These are phyloP conservation scores for Xenopus petersii DNA, from an alignment of 2,797 vertebrate genomes.

Conservation along the genomic window DNA sequence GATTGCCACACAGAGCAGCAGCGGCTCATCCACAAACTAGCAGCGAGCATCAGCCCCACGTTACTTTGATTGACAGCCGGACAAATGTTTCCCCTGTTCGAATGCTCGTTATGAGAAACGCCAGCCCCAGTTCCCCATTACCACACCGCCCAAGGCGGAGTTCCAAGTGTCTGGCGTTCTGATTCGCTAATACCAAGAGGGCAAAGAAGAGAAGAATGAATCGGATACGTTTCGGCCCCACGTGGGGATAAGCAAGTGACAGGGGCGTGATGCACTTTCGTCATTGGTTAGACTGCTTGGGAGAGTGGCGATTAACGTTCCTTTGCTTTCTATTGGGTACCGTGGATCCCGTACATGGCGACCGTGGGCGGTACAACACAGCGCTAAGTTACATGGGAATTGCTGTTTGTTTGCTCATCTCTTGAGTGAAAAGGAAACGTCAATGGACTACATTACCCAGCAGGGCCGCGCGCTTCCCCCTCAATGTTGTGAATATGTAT, in stretches of 20 bases:
- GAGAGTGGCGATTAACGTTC: conserved; percentile 57
- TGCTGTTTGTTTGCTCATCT: conserved; percentile 68
- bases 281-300: conserved; percentile 72
- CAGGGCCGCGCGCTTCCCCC: conserved; percentile 51
- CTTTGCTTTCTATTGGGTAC: conserved; percentile 68
- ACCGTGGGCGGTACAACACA: conserved; percentile 26
- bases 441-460: conserved; percentile 76
- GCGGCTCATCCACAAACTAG: conserved; percentile 45
- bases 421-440: accelerated
- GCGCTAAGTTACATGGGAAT: conserved; percentile 55
- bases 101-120: conserved; percentile 68
- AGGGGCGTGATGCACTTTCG: conserved; percentile 36
- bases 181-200: conserved; percentile 42
- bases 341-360: conserved; percentile 54
- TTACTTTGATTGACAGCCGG: conserved; percentile 83
- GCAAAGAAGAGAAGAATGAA: conserved; percentile 41
- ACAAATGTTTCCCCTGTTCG: conserved; percentile 79
- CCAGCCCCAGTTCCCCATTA: conserved; percentile 48
- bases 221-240: conserved; percentile 64
- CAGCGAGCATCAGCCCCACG: conserved; percentile 65
- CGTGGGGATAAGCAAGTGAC: conserved; percentile 68
- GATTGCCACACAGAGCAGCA: conserved; percentile 54
- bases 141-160: conserved; percentile 62
- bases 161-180: background rate
- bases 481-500: conserved; percentile 82